These are phyloP conservation scores for Diuraphis noxia DNA, from an alignment of 1,140 invertebrate species.

Conservation along the genomic window DNA sequence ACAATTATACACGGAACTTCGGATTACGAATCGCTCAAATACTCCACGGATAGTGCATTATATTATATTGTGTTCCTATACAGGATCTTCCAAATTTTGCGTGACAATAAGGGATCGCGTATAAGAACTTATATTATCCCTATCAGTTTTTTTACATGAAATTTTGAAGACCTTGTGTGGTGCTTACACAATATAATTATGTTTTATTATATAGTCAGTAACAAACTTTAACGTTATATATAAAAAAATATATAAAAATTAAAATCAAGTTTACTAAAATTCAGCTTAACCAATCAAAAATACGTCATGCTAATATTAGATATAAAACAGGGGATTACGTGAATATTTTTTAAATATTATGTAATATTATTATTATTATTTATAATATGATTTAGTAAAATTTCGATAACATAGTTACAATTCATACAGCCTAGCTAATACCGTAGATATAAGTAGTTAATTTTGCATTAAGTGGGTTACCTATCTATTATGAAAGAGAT, in stretches of 20 bases:
- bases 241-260: background rate
- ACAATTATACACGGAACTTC: constrained; percentile 33
- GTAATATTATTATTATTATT: too few species aligned
- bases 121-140: background rate
- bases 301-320: background rate
- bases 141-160: background rate
- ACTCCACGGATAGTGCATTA: background rate
- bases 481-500: background rate
- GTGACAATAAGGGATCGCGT: background rate
- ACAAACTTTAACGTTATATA: too few species aligned
- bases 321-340: background rate
- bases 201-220: background rate
- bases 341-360: background rate
- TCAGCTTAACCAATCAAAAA: background rate
- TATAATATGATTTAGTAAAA: background rate
- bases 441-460: too few species aligned
- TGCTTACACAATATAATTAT: background rate
- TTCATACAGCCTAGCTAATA: background rate
- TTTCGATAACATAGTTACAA: background rate
- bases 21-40: background rate
- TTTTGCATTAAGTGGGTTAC: background rate
- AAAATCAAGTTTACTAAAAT: background rate
- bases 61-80: background rate
- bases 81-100: background rate
- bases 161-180: background rate